A percentile compares a stretch with the other conserved stretches of the same genome.
Evolutionary conservation across 2,888 invertebrate genomes (phyloP).

Genomic region (Dicyrtoma fusca): DNA sequence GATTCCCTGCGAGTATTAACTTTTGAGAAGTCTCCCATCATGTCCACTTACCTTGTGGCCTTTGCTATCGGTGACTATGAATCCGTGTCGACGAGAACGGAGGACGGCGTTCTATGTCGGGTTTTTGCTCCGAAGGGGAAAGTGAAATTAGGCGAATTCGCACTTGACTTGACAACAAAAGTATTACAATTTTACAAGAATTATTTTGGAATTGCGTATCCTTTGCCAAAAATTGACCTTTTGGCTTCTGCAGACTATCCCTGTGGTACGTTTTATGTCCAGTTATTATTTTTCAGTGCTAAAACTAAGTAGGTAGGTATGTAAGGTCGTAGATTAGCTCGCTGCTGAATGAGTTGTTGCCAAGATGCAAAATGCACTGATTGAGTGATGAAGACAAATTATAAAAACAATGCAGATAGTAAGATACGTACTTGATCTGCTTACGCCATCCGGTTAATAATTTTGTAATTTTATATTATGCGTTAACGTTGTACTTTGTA

Average conservation of each 20-base stretch:
- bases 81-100: conserved; percentile 80
- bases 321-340: no score
- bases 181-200: conserved; percentile 91
- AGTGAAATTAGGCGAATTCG: conserved; percentile 87
- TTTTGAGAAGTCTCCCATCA: conserved; percentile 84
- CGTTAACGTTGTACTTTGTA: not conserved
- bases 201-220: conserved; percentile 93
- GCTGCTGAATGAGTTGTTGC: no score
- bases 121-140: conserved; percentile 89
- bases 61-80: conserved; percentile 95
- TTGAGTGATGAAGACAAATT: no score
- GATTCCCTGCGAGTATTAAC: conserved; percentile 65
- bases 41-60: conserved; percentile 95
- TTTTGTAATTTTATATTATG: no score
- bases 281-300: no score
- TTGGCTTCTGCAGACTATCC: conserved; percentile 95
- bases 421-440: no score
- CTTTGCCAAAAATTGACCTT: conserved; percentile 93
- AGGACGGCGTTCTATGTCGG: conserved; percentile 78
- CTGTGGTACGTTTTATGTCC: conserved; percentile 65
- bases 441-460: no score
- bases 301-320: no score
- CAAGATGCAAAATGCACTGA: no score
- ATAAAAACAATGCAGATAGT: no score
- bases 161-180: conserved; percentile 87